Evolutionary conservation across 1,140 invertebrate species (phyloP).

Genomic region (Lethocerus indicus): DNA sequence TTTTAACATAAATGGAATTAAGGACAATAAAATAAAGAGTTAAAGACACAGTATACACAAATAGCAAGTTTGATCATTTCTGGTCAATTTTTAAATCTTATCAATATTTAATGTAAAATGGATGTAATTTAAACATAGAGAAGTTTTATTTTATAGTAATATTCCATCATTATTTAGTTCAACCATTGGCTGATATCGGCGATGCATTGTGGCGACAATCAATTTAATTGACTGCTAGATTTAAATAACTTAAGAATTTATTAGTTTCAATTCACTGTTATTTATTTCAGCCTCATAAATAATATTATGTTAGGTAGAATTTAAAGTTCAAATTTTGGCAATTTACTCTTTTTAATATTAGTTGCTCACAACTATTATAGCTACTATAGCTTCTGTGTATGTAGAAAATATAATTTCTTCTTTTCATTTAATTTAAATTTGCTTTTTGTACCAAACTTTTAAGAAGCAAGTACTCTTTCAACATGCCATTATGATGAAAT

Average conservation of each 20-base stretch:
- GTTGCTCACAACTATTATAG: too few relatives aligned
- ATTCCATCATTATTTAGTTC: background rate
- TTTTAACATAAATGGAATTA: constrained; percentile 7
- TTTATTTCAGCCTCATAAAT: too few relatives aligned
- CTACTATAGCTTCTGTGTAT: too few relatives aligned
- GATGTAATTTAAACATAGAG: background rate
- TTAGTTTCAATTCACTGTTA: too few relatives aligned
- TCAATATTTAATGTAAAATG: background rate
- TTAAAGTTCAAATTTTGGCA: too few relatives aligned
- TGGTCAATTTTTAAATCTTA: background rate
- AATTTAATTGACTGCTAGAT: constrained; percentile 5
- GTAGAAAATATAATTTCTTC: too few relatives aligned
- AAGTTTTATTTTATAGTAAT: background rate
- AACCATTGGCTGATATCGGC: constrained; percentile 10
- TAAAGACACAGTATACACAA: background rate
- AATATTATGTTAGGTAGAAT: too few relatives aligned
- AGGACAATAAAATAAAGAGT: constrained; percentile 5
- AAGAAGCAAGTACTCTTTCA: too few relatives aligned
- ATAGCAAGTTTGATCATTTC: background rate
- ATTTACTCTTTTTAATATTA: too few relatives aligned
- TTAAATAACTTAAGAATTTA: too few relatives aligned
- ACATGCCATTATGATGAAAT: background rate
- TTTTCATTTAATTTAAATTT: too few relatives aligned
- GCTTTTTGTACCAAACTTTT: too few relatives aligned
- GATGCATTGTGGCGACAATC: constrained; percentile 12